phyloP scores from a whole-genome alignment of 1,140 invertebrate genomes.

The Drosophila sucinea region DNA sequence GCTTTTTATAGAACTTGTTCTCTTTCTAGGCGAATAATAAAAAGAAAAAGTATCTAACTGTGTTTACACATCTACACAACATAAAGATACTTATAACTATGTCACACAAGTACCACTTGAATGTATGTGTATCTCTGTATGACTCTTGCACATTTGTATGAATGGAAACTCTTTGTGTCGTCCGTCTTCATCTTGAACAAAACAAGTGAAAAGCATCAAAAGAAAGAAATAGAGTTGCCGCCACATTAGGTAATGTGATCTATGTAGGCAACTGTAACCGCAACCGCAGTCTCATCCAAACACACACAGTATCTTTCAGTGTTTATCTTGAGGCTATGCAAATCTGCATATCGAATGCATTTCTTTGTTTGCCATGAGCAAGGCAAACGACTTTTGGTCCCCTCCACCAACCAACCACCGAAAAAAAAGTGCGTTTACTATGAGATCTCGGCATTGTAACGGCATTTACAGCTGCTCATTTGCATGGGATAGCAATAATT shows the following conservation, averaged over 20 bases:
- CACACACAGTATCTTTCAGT: constrained; percentile 37
- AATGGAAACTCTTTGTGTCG: constrained; percentile 69
- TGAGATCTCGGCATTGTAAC: constrained; percentile 33
- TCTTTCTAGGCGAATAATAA: not conserved
- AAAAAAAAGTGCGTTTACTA: constrained; percentile 50
- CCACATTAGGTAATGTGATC: constrained; percentile 78
- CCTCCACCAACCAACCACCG: constrained; percentile 34
- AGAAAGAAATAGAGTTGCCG: constrained; percentile 55
- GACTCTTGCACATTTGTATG: constrained; percentile 68
- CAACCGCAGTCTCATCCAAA: constrained; percentile 48
- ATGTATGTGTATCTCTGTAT: constrained; percentile 40
- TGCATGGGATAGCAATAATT: constrained; percentile 56
- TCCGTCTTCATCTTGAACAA: not conserved
- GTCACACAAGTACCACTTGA: constrained; percentile 36
- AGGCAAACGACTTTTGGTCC: not conserved
- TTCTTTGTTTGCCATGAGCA: constrained; percentile 48
- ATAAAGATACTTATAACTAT: constrained; percentile 55
- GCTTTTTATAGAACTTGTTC: not conserved
- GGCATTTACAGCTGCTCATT: constrained; percentile 49
- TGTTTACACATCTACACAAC: constrained; percentile 14
- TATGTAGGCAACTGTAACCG: constrained; percentile 34
- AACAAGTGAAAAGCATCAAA: constrained; percentile 77
- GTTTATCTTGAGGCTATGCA: constrained; percentile 55
- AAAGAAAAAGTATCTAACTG: constrained; percentile 40
- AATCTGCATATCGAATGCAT: constrained; percentile 78